These are phyloP conservation scores for Cydia splendana DNA, from an alignment of 1,140 invertebrate species.

Conservation along the genomic window DNA sequence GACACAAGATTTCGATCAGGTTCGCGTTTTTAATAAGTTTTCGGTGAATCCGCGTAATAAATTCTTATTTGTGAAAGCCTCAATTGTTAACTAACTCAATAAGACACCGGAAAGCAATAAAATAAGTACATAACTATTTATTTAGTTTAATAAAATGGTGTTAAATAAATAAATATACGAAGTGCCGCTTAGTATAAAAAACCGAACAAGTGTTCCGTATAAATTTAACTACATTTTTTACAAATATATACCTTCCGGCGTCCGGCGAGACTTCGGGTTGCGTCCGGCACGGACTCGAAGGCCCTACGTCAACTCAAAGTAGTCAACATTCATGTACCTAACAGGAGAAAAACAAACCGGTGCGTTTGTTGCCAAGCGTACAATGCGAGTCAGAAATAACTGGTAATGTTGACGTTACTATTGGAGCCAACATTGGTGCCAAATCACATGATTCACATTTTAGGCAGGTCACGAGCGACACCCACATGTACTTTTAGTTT, in stretches of 20 bases:
- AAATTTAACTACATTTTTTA: no score
- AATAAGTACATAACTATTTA: no score
- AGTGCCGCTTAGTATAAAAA: no score
- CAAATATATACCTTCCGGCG: neutral
- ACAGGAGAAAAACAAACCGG: slow-evolving; percentile 44
- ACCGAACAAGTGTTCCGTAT: no score
- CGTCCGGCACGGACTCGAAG: neutral
- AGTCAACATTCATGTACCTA: slow-evolving; percentile 26
- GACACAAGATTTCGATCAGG: no score
- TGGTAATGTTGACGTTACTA: slow-evolving; percentile 52
- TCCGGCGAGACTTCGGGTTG: neutral
- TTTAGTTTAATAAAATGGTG: no score
- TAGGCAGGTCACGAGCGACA: slow-evolving; percentile 63
- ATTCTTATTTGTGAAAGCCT: no score
- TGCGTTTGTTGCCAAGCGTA: slow-evolving; percentile 54
- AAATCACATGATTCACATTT: slow-evolving; percentile 72
- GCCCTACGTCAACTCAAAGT: neutral
- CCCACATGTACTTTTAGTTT: slow-evolving; percentile 44
- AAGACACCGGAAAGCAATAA: no score
- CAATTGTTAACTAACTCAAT: no score
- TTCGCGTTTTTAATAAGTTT: no score
- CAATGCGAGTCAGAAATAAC: slow-evolving; percentile 61
- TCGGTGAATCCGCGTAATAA: no score
- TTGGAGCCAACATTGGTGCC: slow-evolving; percentile 62
- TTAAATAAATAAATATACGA: no score